These are phyloP conservation scores for Psilopsiagon aymara DNA, from an alignment of 2,113 vertebrate genomes.

Conservation along the genomic window DNA sequence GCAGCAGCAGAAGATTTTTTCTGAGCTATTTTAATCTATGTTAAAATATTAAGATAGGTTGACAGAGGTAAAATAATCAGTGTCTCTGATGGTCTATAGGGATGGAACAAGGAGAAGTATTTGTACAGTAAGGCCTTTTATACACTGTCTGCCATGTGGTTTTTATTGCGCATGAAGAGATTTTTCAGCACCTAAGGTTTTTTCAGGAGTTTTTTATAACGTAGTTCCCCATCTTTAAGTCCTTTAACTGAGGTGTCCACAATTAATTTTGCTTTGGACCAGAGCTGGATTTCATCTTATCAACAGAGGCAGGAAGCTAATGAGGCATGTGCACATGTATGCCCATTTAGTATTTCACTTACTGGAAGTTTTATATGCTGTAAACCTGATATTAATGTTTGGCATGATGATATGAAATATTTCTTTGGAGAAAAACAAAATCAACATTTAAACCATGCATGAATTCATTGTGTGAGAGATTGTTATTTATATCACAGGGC, in stretches of 20 bases:
- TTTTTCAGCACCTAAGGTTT: neutral
- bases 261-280: neutral
- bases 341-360: neutral
- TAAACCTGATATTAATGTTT: neutral
- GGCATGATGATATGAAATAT: neutral
- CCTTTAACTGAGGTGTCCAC: neutral
- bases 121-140: neutral
- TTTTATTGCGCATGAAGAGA: neutral
- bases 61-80: neutral
- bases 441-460: neutral
- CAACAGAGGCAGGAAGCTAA: neutral
- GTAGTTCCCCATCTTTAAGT: neutral
- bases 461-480: neutral
- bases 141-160: neutral
- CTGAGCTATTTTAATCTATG: neutral
- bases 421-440: neutral
- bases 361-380: neutral
- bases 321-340: neutral
- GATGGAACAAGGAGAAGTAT: neutral
- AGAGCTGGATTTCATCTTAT: neutral
- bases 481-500: neutral
- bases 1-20: neutral
- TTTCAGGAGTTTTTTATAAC: neutral
- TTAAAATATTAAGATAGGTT: neutral
- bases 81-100: neutral